Percentiles rank a stretch among this genome's conserved stretches.
Evolutionary conservation across 2,113 vertebrate genomes (phyloP).

Genomic region (Motacilla tschutschensis): DNA sequence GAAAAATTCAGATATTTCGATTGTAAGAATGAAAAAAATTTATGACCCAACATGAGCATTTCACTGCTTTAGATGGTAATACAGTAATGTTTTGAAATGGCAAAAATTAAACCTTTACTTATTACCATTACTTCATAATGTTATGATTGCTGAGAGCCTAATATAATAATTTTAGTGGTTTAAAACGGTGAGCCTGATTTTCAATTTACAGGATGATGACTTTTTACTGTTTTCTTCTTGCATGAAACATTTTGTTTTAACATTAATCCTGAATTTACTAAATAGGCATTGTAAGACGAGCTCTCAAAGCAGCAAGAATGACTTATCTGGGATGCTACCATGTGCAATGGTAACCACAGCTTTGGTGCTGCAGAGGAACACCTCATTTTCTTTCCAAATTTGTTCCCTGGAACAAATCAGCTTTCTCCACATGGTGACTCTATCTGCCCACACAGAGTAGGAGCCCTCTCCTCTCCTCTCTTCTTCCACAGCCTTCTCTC

Average conservation of each 20-base stretch:
- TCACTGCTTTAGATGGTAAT: background rate
- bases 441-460: background rate
- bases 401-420: background rate
- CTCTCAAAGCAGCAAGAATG: background rate
- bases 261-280: background rate
- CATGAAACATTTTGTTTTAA: background rate
- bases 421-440: background rate
- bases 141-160: background rate
- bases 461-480: background rate
- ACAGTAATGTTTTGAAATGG: background rate
- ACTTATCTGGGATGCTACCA: background rate
- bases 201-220: background rate
- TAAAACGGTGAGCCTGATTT: background rate
- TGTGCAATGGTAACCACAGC: background rate
- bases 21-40: background rate
- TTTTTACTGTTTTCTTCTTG: background rate
- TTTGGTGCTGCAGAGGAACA: rapidly evolving
- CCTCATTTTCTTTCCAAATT: background rate
- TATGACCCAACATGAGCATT: background rate
- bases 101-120: background rate
- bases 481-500: background rate
- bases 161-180: background rate
- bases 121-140: background rate
- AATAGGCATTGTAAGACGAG: background rate
- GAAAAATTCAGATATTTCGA: background rate